Evolutionary conservation across 2,888 invertebrate genomes (phyloP), one percentile per base, ranked within the genome.

Genomic region (Biston betularia): DNA sequence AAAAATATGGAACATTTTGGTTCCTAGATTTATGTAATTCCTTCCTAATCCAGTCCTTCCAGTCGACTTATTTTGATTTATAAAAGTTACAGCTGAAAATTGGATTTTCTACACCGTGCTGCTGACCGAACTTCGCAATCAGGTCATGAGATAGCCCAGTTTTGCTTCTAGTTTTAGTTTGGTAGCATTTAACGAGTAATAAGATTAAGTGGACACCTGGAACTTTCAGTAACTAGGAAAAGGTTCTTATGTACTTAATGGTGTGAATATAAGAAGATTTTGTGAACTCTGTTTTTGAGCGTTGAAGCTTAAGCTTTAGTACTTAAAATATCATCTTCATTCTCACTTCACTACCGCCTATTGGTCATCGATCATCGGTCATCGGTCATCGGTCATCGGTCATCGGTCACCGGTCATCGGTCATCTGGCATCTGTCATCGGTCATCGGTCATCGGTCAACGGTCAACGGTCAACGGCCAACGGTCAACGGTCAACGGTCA

Each of bases 191-290:
- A 52, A 52, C 24, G 48, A 2, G 44, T 45, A 56, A 63, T 52
- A 63, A 56, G 50, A 45, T 45, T n/a, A 57, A 63, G 45, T 57
- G 40, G 57, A 62, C 56, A 55, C 63, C 63, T 63, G 55, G 38
- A 57, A 10, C 14, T 15, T 35, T 15, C 14, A 7, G n/a, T 33
- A 38, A 15, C 14, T 56, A 55, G 0, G 5, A 9, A 15, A 42
- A 12, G 8, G 50, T 34, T 40, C 24, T 40, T 14, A 14, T 38
- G 38, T 38, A 53, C 35, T n/a, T n/a, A n/a, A n/a, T n/a, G n/a
- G 35, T 6, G 35, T 35, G 7, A 38, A 9, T 9, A 9, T 6
- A 38, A 38, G 38, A 38, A 38, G 53, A 53, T 11, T n/a, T 35
- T 15, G 10, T 33, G 40, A 24, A 40, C 12, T 54, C 40, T 12